These are phyloP conservation scores for Hepsetus odoe DNA, from an alignment of 2,113 vertebrate genomes.

Conservation along the genomic window DNA sequence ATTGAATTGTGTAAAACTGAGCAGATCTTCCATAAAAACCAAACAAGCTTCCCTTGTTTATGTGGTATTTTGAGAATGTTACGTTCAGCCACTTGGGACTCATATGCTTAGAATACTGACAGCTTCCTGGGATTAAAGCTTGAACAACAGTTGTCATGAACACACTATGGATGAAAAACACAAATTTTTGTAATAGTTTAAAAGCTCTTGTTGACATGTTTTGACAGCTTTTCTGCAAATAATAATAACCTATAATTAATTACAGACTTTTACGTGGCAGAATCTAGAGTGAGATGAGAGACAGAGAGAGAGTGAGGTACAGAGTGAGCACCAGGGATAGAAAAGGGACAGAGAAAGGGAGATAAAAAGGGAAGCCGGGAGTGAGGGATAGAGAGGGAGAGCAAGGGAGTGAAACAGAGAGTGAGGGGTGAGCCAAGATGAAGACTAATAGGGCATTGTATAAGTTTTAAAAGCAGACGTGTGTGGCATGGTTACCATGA, in stretches of 20 bases:
- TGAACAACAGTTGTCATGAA: conserved; percentile 24
- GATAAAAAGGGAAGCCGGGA: background rate
- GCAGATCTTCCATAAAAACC: background rate
- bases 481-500: conserved; percentile 3
- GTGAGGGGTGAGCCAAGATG: too few species aligned
- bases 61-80: background rate
- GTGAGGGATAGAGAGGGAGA: background rate
- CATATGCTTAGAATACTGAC: background rate
- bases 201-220: conserved; percentile 18
- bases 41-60: background rate
- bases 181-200: conserved; percentile 24
- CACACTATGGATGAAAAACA: background rate
- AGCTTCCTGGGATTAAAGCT: conserved; percentile 17
- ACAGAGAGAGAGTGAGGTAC: background rate
- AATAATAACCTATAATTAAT: conserved; percentile 22
- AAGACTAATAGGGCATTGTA: background rate
- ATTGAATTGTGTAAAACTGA: background rate
- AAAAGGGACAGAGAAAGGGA: background rate
- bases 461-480: conserved; percentile 9
- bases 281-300: background rate
- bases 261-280: background rate
- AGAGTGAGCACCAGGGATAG: too few species aligned
- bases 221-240: background rate
- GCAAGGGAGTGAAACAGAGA: too few species aligned
- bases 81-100: background rate